These are phyloP conservation scores for Octopus sinensis DNA, from an alignment of 1,140 invertebrate species.

Conservation along the genomic window DNA sequence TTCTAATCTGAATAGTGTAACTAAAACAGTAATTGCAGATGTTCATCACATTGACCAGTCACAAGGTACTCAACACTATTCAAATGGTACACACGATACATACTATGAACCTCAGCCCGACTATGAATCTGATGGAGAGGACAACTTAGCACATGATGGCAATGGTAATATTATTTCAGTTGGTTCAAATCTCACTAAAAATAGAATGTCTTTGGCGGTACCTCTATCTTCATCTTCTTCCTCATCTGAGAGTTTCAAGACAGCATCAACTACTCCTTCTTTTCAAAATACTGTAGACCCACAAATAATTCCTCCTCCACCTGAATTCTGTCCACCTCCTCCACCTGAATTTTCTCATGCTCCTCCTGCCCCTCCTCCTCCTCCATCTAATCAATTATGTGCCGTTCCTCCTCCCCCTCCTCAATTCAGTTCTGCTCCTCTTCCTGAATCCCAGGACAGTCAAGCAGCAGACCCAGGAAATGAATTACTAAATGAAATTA, in stretches of 20 bases:
- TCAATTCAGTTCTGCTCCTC: conserved; percentile 12
- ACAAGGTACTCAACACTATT: no score
- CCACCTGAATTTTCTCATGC: conserved; percentile 12
- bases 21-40: no score
- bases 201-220: no score
- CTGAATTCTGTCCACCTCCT: conserved; percentile 21
- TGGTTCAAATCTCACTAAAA: no score
- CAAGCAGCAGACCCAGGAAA: background rate
- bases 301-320: conserved; percentile 30
- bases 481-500: background rate
- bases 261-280: conserved; percentile 20
- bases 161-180: background rate
- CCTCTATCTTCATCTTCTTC: no score
- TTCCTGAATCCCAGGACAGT: background rate
- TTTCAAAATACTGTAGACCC: conserved; percentile 21
- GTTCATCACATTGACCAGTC: no score
- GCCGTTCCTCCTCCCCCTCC: conserved; percentile 9
- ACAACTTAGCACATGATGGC: conserved; percentile 26
- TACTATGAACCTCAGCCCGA: conserved; percentile 47
- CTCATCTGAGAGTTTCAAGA: no score
- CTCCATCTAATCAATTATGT: conserved; percentile 20
- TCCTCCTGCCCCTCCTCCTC: conserved; percentile 27
- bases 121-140: conserved; percentile 46
- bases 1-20: background rate
- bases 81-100: background rate